Conservation (phyloP, 2,113 vertebrate species). For the Progne subis region DNA sequence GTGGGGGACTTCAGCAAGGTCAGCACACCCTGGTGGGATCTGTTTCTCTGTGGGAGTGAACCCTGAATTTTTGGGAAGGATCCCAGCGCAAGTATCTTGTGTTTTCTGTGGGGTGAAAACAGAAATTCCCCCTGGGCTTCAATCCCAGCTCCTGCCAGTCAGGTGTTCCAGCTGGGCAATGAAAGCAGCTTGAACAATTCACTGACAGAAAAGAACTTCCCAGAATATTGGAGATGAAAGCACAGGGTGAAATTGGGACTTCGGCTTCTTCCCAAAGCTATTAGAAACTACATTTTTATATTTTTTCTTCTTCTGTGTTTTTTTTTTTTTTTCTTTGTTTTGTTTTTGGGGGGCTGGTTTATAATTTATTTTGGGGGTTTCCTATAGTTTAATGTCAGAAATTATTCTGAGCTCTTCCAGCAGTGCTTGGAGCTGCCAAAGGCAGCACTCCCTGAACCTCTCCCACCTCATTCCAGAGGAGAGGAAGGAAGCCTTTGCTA, state of each 20-base stretch:
- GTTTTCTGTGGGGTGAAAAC: not conserved
- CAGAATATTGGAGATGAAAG: not conserved
- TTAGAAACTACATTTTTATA: not conserved
- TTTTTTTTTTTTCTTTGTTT: not conserved
- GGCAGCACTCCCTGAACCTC: not conserved
- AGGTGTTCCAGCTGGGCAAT: rapidly evolving
- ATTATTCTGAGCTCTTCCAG: not conserved
- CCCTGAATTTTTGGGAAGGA: not conserved
- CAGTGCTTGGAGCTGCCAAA: not conserved
- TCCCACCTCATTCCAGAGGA: not conserved
- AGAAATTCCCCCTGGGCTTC: not conserved
- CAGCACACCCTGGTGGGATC: not conserved
- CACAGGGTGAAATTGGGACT: not conserved
- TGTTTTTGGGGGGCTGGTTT: not conserved
- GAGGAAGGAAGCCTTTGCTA: not conserved
- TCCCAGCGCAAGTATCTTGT: rapidly evolving
- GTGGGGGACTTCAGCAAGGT: not conserved
- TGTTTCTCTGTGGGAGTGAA: not conserved
- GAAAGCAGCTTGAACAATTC: not conserved
- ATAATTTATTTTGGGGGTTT: not conserved
- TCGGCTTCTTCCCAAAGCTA: not conserved
- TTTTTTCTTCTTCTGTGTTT: not conserved
- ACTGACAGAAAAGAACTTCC: not conserved
- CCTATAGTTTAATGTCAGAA: not conserved
- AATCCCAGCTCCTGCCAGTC: not conserved